These are phyloP conservation scores for Micromys minutus DNA, from an alignment of 2,113 vertebrate species.

Conservation along the genomic window DNA sequence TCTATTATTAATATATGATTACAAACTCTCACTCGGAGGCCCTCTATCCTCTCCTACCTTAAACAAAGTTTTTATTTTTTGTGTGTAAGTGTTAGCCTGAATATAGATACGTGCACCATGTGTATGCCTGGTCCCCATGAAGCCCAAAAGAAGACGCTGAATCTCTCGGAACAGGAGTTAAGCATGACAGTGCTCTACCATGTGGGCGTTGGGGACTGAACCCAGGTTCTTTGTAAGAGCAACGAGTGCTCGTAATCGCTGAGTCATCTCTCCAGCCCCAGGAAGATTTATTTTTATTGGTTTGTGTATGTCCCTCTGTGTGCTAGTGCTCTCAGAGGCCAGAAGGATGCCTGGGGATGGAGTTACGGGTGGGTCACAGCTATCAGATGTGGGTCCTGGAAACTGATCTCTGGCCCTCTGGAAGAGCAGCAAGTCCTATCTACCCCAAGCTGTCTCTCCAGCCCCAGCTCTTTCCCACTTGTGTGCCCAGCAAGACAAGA, in stretches of 20 bases:
- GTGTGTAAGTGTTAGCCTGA: not conserved
- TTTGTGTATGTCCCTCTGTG: not conserved
- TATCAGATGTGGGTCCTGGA: not conserved
- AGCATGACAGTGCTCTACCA: not conserved
- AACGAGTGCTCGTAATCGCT: not conserved
- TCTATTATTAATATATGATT: not conserved
- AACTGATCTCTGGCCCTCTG: not conserved
- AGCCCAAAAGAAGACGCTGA: not conserved
- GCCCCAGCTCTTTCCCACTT: not conserved
- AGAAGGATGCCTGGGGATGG: not conserved
- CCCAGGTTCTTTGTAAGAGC: not conserved
- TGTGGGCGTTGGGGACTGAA: not conserved
- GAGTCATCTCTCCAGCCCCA: not conserved
- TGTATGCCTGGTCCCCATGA: not conserved
- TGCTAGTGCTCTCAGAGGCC: not conserved
- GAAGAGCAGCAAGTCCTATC: not conserved
- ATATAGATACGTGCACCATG: not conserved
- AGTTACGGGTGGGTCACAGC: not conserved
- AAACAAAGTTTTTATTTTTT: not conserved
- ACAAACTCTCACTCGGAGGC: not conserved
- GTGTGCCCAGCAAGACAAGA: not conserved
- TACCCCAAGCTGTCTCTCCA: too few relatives aligned
- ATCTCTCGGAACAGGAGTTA: not conserved
- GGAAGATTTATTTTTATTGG: not conserved
- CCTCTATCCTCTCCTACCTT: accelerated